Conservation (phyloP, 2,888 invertebrate genomes). For the Seladonia tumulorum region DNA sequence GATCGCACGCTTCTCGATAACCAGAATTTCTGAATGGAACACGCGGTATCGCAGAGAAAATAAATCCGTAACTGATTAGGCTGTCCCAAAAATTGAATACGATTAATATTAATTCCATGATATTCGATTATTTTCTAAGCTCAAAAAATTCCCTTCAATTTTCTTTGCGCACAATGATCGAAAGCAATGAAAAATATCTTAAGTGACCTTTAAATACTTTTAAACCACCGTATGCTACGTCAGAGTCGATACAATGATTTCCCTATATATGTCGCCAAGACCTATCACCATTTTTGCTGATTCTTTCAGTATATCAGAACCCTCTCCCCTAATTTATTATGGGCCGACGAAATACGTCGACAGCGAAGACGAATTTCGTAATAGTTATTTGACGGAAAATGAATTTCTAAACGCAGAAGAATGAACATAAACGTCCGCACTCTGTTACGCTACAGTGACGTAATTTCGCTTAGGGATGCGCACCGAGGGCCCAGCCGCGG, state of each 20-base stretch:
- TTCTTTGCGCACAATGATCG: too few relatives aligned
- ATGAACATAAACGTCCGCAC: slow-evolving; percentile 1
- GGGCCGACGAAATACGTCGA: background rate
- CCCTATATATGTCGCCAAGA: too few relatives aligned
- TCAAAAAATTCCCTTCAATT: too few relatives aligned
- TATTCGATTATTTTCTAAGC: too few relatives aligned
- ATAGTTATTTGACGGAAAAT: background rate
- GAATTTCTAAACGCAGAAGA: background rate
- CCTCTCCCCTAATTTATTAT: background rate
- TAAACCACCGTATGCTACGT: too few relatives aligned
- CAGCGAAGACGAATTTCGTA: background rate
- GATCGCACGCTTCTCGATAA: background rate
- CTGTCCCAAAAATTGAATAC: too few relatives aligned
- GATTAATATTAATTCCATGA: too few relatives aligned
- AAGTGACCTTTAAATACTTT: too few relatives aligned
- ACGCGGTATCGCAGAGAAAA: background rate
- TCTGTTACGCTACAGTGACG: slow-evolving; percentile 19
- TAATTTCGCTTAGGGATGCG: slow-evolving; percentile 53
- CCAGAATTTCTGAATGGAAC: background rate
- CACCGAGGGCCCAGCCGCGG: slow-evolving; percentile 7
- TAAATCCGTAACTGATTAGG: too few relatives aligned
- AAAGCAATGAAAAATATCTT: too few relatives aligned
- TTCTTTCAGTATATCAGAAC: background rate
- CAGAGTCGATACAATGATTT: too few relatives aligned
- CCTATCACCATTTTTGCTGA: background rate